phyloP scores from a whole-genome alignment of 2,888 invertebrate genomes.

The Endomychus coccineus region DNA sequence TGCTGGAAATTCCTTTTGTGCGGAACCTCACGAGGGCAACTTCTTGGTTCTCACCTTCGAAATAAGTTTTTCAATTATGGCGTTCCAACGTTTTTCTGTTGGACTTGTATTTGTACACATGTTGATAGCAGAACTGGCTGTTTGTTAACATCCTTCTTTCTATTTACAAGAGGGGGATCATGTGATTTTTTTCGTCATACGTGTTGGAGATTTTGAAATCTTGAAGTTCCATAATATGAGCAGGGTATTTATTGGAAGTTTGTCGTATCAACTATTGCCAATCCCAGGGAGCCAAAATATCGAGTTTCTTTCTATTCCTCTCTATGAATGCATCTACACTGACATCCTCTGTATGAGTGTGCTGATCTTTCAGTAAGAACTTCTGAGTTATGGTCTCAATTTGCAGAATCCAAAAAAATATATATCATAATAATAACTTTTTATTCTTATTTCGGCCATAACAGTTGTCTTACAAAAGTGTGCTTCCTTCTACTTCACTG shows the following conservation, averaged over 20 bases:
- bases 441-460: too few species aligned
- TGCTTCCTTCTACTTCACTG: too few species aligned
- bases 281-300: too few species aligned
- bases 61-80: neutral
- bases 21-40: neutral
- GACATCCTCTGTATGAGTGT: too few species aligned
- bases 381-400: too few species aligned
- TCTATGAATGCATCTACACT: too few species aligned
- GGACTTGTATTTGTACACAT: slow-evolving; percentile 2
- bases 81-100: slow-evolving; percentile 1
- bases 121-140: neutral
- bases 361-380: too few species aligned
- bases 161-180: neutral
- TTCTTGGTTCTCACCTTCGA: neutral
- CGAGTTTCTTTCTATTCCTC: too few species aligned
- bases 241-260: slow-evolving; percentile 1
- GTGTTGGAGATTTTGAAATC: neutral
- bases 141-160: slow-evolving; percentile 1
- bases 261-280: slow-evolving; percentile 3
- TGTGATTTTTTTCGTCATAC: neutral
- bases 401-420: neutral
- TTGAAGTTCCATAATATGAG: slow-evolving; percentile 1
- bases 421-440: neutral
- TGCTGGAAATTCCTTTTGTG: too few species aligned
- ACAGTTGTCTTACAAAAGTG: too few species aligned